These are phyloP conservation scores for Bettongia penicillata DNA, from an alignment of 2,113 vertebrate species.

Conservation along the genomic window DNA sequence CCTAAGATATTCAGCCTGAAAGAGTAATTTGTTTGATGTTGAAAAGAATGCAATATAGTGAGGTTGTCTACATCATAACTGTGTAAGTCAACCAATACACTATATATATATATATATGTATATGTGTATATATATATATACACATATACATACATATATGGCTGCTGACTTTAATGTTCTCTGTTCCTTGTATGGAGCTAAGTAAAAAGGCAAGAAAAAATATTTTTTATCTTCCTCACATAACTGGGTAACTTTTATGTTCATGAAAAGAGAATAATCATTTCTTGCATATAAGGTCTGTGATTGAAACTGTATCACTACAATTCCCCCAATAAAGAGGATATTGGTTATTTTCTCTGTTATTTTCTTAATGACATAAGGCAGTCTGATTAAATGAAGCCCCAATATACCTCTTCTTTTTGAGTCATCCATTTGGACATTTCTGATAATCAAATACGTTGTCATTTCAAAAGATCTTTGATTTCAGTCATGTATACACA, in stretches of 20 bases:
- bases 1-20: neutral
- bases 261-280: neutral
- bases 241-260: neutral
- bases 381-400: neutral
- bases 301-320: neutral
- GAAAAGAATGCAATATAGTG: neutral
- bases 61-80: neutral
- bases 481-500: neutral
- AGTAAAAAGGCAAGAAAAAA: neutral
- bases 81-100: neutral
- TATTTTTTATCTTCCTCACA: neutral
- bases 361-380: neutral
- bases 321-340: neutral
- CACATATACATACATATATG: neutral
- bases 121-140: neutral
- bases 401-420: neutral
- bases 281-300: neutral
- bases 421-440: neutral
- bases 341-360: neutral
- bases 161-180: neutral
- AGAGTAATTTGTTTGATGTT: neutral
- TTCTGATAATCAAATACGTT: neutral
- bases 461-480: neutral
- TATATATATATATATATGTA: neutral
- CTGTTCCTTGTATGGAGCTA: neutral